phyloP scores from a whole-genome alignment of 2,113 vertebrate species.

The Psilopogon haemacephalus region DNA sequence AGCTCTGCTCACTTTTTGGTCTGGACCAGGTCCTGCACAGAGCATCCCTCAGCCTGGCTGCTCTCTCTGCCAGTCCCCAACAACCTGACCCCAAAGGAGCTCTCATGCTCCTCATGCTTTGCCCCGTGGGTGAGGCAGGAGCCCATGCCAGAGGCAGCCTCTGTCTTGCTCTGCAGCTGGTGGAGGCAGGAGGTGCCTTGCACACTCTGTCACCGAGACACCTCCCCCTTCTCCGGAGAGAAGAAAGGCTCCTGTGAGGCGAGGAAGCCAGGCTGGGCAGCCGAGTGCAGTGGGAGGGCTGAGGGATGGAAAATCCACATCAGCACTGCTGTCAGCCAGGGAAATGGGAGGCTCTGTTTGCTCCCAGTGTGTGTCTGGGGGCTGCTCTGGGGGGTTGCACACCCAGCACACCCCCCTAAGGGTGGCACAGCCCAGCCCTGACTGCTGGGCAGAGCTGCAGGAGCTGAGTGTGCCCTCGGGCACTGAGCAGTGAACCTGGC shows the following conservation, averaged over 20 bases:
- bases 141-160: background rate
- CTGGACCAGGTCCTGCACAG: background rate
- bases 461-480: background rate
- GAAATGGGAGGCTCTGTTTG: background rate
- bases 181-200: background rate
- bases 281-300: background rate
- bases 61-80: background rate
- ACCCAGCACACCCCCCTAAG: background rate
- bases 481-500: background rate
- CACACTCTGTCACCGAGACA: background rate
- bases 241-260: background rate
- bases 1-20: background rate
- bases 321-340: background rate
- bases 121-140: background rate
- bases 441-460: background rate
- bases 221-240: background rate
- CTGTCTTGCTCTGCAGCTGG: background rate
- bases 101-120: rapidly evolving
- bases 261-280: background rate
- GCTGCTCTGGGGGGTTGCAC: background rate
- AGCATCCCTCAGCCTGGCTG: background rate
- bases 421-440: background rate
- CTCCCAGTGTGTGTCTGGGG: background rate
- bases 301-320: background rate
- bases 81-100: background rate